A percentile compares a stretch with the other conserved stretches of the same genome.
Conservation (phyloP, 2,888 invertebrate genomes). For the Nephrotoma guestfalica region DNA sequence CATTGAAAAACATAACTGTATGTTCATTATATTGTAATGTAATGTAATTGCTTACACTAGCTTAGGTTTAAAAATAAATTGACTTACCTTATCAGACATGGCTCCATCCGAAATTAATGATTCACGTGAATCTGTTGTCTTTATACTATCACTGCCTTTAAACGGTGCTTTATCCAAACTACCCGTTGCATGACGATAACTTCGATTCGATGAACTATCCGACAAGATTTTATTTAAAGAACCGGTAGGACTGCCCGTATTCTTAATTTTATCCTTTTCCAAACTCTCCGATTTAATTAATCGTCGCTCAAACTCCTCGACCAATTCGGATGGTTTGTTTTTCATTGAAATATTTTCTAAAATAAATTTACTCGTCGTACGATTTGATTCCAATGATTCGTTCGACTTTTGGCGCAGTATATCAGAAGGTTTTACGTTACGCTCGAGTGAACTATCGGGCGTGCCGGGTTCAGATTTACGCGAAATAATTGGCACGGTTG, state of each 20-base stretch:
- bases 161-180: slow-evolving; percentile 22
- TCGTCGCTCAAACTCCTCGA: slow-evolving; percentile 30
- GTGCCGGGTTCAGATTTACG: slow-evolving; percentile 18
- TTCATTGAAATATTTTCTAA: slow-evolving; percentile 28
- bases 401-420: slow-evolving; percentile 32
- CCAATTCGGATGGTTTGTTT: slow-evolving; percentile 24
- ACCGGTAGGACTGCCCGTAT: slow-evolving; percentile 25
- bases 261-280: slow-evolving; percentile 22
- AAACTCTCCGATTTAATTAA: slow-evolving; percentile 30
- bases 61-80: too few species aligned
- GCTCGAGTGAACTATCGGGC: slow-evolving; percentile 29
- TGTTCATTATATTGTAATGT: background rate
- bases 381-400: slow-evolving; percentile 29
- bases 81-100: slow-evolving; percentile 28
- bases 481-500: slow-evolving; percentile 27
- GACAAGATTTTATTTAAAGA: slow-evolving; percentile 24
- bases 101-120: slow-evolving; percentile 31
- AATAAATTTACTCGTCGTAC: slow-evolving; percentile 28
- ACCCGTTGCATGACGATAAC: slow-evolving; percentile 27
- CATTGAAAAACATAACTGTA: slow-evolving; percentile 5
- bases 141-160: slow-evolving; percentile 19
- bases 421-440: slow-evolving; percentile 32
- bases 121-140: slow-evolving; percentile 31
- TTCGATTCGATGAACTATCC: background rate
- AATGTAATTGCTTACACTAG: background rate